phyloP scores from a whole-genome alignment of 2,113 vertebrate species.

The Arothron firmamentum region DNA sequence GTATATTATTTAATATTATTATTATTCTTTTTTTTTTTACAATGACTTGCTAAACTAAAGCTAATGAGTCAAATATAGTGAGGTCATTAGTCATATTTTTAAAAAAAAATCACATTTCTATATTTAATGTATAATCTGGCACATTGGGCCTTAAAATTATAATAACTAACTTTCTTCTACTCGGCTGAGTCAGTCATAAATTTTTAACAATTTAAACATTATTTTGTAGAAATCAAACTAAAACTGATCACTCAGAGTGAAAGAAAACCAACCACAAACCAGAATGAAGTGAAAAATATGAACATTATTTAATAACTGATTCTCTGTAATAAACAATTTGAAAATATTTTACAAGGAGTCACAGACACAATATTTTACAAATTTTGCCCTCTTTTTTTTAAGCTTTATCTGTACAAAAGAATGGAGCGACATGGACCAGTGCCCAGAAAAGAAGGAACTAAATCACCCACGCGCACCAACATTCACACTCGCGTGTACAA shows the following conservation, averaged over 20 bases:
- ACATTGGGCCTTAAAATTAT: no score
- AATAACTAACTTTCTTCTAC: no score
- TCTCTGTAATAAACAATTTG: conserved; percentile 99
- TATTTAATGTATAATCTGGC: no score
- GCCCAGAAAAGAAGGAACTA: conserved; percentile 73
- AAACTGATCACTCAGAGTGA: not conserved
- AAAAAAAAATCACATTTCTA: no score
- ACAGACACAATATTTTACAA: conserved; percentile 99
- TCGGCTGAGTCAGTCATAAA: no score
- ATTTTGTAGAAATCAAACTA: not conserved
- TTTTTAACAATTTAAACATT: no score
- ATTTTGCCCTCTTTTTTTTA: conserved; percentile 81
- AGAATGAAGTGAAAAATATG: conserved; percentile 99
- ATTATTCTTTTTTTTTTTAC: no score
- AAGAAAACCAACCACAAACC: conserved; percentile 52
- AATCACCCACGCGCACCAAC: conserved; percentile 65
- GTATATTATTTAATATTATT: not conserved
- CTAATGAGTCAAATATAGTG: no score
- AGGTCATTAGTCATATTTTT: no score
- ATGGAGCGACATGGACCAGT: conserved; percentile 77
- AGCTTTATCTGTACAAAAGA: conserved; percentile 92
- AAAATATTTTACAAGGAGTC: conserved; percentile 99
- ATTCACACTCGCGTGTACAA: conserved; percentile 56
- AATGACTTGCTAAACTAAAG: no score
- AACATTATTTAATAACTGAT: conserved; percentile 99